These are phyloP conservation scores for Lobophora halterata DNA, from an alignment of 2,888 invertebrate genomes.

Conservation along the genomic window DNA sequence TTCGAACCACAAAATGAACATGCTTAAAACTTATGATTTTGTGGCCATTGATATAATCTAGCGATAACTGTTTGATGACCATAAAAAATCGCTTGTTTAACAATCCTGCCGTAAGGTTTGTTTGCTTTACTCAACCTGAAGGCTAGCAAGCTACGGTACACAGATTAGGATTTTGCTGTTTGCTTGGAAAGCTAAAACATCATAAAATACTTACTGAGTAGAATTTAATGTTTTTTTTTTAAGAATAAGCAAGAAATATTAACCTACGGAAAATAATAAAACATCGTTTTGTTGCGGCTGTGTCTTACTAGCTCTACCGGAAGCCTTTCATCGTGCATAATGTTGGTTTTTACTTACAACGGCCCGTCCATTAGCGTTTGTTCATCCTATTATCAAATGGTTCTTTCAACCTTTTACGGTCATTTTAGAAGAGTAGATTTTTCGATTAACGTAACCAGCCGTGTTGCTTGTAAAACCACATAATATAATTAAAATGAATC, in stretches of 20 bases:
- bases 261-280: constrained; percentile 2
- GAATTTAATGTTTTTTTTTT: neutral
- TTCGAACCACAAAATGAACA: constrained; percentile 32
- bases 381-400: neutral
- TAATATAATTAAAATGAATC: too few species aligned
- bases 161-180: constrained; percentile 6
- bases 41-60: constrained; percentile 9
- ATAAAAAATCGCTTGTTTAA: constrained; percentile 1
- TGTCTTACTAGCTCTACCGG: constrained; percentile 9
- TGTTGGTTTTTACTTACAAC: neutral
- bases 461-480: too few species aligned
- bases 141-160: neutral
- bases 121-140: constrained; percentile 1
- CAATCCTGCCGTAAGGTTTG: constrained; percentile 1
- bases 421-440: too few species aligned
- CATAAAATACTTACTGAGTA: neutral
- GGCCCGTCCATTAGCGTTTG: neutral
- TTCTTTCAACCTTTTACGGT: too few species aligned
- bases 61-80: neutral
- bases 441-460: too few species aligned
- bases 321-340: constrained; percentile 6
- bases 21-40: constrained; percentile 32
- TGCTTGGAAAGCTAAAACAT: neutral
- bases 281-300: constrained; percentile 2
- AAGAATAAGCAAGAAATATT: constrained; percentile 4